A percentile compares a stretch with the other conserved stretches of the same genome.
These are phyloP conservation scores for Arremon aurantiirostris DNA, from an alignment of 2,797 vertebrate species.

Conservation along the genomic window DNA sequence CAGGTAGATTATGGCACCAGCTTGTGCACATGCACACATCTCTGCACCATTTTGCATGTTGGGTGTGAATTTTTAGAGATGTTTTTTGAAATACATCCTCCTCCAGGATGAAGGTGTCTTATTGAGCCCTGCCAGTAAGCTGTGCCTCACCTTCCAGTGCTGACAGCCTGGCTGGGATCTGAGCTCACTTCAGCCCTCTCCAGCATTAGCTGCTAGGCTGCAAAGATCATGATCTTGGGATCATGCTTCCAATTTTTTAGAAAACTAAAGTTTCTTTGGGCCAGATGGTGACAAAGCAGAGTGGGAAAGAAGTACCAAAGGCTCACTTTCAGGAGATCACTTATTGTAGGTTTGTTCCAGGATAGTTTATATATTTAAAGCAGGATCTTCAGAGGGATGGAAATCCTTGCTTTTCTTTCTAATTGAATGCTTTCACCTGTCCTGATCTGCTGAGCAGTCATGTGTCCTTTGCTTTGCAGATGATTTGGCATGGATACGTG, in stretches of 20 bases:
- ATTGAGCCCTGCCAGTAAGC: neutral
- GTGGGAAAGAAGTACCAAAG: neutral
- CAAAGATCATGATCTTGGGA: neutral
- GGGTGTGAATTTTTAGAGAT: neutral
- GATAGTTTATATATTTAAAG: neutral
- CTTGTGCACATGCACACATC: rapidly evolving
- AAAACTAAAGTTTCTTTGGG: neutral
- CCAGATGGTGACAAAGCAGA: neutral
- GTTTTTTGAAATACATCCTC: neutral
- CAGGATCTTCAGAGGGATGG: neutral
- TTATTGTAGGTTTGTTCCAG: neutral
- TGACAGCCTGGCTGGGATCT: rapidly evolving
- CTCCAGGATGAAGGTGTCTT: neutral
- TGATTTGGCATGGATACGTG: neutral
- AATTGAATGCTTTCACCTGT: neutral
- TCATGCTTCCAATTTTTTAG: neutral
- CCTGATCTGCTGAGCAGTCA: neutral
- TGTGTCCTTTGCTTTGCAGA: too few relatives aligned
- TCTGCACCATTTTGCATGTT: neutral
- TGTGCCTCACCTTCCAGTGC: neutral
- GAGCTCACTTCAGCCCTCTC: neutral
- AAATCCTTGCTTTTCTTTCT: neutral
- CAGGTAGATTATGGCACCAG: rapidly evolving
- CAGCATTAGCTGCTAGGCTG: neutral
- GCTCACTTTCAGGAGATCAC: neutral